Evolutionary conservation across 2,113 vertebrate species (phyloP).

Genomic region (Hypanus sabinus): DNA sequence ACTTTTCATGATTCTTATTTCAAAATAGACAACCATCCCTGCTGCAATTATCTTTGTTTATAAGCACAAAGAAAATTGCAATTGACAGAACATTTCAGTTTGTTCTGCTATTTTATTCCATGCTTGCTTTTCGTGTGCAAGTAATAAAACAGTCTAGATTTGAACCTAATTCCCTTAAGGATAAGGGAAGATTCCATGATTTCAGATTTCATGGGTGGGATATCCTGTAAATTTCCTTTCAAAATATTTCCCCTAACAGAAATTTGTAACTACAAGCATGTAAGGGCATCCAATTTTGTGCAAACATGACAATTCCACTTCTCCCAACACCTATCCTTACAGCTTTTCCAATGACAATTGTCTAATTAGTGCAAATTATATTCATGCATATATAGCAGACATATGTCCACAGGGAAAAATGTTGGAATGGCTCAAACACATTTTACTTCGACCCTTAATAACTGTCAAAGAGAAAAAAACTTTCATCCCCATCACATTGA

Average conservation of each 20-base stretch:
- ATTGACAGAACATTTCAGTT: not conserved
- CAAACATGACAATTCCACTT: conserved; percentile 18
- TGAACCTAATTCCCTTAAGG: too few species aligned
- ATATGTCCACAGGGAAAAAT: not conserved
- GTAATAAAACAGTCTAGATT: not conserved
- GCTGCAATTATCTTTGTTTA: not conserved
- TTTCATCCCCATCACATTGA: not conserved
- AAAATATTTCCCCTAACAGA: not conserved
- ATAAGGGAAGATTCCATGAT: too few species aligned
- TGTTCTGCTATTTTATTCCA: not conserved
- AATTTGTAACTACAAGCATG: not conserved
- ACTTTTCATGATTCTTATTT: not conserved
- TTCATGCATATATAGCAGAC: not conserved
- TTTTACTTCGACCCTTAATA: not conserved
- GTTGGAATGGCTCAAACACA: not conserved
- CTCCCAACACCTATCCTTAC: not conserved
- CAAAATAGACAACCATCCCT: not conserved
- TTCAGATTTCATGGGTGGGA: not conserved
- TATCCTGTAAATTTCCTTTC: not conserved
- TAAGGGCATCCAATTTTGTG: not conserved
- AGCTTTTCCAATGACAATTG: not conserved
- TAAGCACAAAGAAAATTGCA: not conserved
- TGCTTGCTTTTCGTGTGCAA: not conserved
- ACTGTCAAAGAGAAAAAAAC: conserved; percentile 4
- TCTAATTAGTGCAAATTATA: conserved; percentile 12